Conservation (phyloP, 2,888 invertebrate species). For the Leucophora obtusa region DNA sequence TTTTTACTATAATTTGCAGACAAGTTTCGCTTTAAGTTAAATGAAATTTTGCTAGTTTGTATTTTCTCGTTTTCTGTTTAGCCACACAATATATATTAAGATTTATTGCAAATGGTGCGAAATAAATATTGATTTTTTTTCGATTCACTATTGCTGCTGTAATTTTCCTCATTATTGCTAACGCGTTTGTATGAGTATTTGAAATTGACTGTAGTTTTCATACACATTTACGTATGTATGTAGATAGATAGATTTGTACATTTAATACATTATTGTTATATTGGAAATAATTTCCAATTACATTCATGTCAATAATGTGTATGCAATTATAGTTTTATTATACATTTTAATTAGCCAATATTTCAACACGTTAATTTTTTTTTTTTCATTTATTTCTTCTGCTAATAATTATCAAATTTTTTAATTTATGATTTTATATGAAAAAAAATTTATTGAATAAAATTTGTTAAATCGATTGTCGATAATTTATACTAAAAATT, state of each 20-base stretch:
- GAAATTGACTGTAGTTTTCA: constrained; percentile 2
- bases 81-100: constrained; percentile 67
- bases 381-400: neutral
- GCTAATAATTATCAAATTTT: constrained; percentile 17
- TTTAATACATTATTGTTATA: constrained; percentile 43
- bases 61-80: constrained; percentile 33
- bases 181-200: constrained; percentile 8
- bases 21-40: constrained; percentile 23
- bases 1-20: constrained; percentile 44
- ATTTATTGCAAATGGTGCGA: constrained; percentile 67
- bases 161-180: constrained; percentile 55
- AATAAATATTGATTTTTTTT: constrained; percentile 67
- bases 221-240: neutral
- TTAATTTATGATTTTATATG: neutral
- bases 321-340: constrained; percentile 61
- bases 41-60: neutral
- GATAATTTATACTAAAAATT: neutral
- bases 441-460: neutral
- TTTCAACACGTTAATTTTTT: constrained; percentile 54
- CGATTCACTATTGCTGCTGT: constrained; percentile 27
- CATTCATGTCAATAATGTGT: constrained; percentile 59
- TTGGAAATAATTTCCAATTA: constrained; percentile 60
- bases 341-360: constrained; percentile 62
- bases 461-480: neutral
- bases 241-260: neutral